Conservation (phyloP, 2,888 invertebrate genomes). For the Diarsia mendica region DNA sequence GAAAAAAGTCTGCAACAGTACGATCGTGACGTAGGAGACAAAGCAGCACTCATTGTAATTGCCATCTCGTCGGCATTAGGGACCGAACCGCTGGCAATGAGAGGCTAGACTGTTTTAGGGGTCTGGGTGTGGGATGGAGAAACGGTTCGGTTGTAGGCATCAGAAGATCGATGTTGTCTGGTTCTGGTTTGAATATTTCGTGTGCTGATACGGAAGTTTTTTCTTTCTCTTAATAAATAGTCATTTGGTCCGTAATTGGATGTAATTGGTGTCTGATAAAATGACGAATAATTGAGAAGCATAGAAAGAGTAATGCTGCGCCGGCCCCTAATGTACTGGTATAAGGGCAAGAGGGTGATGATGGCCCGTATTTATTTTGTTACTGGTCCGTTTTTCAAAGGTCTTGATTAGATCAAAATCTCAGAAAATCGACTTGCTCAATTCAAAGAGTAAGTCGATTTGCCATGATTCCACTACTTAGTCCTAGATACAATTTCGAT, state of each 20-base stretch:
- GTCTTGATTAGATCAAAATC: background rate
- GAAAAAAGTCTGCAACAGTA: constrained; percentile 52
- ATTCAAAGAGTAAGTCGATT: too few species aligned
- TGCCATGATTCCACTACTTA: too few species aligned
- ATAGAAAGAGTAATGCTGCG: too few species aligned
- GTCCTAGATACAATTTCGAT: background rate
- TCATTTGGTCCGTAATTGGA: background rate
- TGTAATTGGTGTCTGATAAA: too few species aligned
- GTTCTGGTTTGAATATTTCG: too few species aligned
- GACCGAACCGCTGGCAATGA: constrained; percentile 58
- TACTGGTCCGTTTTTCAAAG: background rate
- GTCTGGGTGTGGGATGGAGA: background rate
- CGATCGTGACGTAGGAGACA: constrained; percentile 64
- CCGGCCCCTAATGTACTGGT: too few species aligned
- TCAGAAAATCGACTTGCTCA: rapidly evolving
- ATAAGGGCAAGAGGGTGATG: too few species aligned
- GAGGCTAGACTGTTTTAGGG: constrained; percentile 47
- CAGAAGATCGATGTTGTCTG: background rate
- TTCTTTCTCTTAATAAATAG: too few species aligned
- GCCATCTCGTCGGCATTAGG: constrained; percentile 69
- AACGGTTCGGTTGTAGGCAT: background rate
- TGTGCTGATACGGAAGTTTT: background rate
- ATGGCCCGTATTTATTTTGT: background rate
- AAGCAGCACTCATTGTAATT: constrained; percentile 80
- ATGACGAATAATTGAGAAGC: too few species aligned